phyloP scores from a whole-genome alignment of 35 echinoderm and acorn worm genomes.

The Amphiura filiformis region DNA sequence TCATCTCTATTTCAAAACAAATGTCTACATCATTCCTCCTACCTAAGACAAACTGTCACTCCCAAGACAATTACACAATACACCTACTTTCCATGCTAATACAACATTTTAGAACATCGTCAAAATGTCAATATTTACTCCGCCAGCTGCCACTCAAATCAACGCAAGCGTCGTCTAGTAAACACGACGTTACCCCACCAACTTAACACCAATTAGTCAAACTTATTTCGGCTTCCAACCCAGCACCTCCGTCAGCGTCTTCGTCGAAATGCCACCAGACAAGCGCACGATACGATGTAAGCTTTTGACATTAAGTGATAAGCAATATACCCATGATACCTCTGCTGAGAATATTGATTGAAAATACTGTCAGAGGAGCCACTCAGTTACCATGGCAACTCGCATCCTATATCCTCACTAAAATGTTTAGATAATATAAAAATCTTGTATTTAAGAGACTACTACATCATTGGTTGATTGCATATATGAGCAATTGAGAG shows the following conservation, averaged over 20 bases:
- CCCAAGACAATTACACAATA: too few species aligned
- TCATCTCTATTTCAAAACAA: too few species aligned
- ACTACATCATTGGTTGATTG: neutral
- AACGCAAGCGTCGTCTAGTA: neutral
- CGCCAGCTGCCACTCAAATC: neutral
- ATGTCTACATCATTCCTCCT: too few species aligned
- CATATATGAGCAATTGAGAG: neutral
- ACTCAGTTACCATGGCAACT: slow-evolving; percentile 2
- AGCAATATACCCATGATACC: slow-evolving; percentile 9
- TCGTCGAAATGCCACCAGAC: neutral
- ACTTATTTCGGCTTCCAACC: neutral
- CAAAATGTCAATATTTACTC: neutral
- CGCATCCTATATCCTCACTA: neutral
- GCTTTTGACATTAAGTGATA: slow-evolving; percentile 10
- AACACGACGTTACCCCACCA: neutral
- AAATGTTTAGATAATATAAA: slow-evolving; percentile 9
- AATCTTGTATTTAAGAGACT: neutral
- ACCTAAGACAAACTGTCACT: too few species aligned
- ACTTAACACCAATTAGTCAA: neutral
- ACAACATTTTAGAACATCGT: too few species aligned
- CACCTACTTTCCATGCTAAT: too few species aligned
- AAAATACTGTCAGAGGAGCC: slow-evolving; percentile 1
- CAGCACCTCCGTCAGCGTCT: neutral
- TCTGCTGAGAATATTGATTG: neutral
- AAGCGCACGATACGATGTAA: neutral